Base-by-base conservation (phyloP, 2,797 vertebrate species). In the Micropoecilia bifurca region DNA sequence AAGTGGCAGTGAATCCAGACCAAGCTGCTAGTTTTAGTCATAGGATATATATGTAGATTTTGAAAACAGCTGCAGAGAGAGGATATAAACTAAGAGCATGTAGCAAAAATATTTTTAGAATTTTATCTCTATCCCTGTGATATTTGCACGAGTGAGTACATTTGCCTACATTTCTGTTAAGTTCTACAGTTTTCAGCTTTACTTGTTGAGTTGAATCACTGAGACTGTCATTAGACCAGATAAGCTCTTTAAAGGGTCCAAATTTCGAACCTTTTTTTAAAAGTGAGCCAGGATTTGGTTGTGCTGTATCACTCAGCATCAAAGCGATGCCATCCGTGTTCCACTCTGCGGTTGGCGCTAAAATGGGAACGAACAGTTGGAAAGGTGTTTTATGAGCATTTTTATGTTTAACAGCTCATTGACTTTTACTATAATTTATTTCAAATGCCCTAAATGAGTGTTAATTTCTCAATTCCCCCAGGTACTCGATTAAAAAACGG, bases 321-420 rank as follows among this genome's bases (percentile, higher is more conserved):
- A 71, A 53, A 74, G 28, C 28, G 43, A 71, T n/a, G 68, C 30
- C 12, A 3, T 47, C 73, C 36, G 41, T 30, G 53, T 73, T 57
- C 73, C 69, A 1, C 47, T 73, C 57, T 1, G 63, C 69, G 36
- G 28, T 74, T 28, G 72, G 55, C 72, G 25, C 53, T 41, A 68
- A 76, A 57, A 18, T 43, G 13, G n/a, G 68, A 71, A 18, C 6
- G 36, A 72, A 55, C 43, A 2, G n/a, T 74, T 74, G 71, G 20
- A 74, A 68, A 84, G 8, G 78, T 82, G 66, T 87, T 89, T 85
- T 80, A 81, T 63, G 33, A 20, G 76, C 36, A 74, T 80, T 86
- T 84, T 86, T 43, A 73, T 59, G 48, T 79, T 78, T 85, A 83
- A 76, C 28, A 48, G 3, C 18, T 33, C 18, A 28, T 78, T 86